phyloP scores from a whole-genome alignment of 1,140 invertebrate species.

The Marisa cornuarietis region DNA sequence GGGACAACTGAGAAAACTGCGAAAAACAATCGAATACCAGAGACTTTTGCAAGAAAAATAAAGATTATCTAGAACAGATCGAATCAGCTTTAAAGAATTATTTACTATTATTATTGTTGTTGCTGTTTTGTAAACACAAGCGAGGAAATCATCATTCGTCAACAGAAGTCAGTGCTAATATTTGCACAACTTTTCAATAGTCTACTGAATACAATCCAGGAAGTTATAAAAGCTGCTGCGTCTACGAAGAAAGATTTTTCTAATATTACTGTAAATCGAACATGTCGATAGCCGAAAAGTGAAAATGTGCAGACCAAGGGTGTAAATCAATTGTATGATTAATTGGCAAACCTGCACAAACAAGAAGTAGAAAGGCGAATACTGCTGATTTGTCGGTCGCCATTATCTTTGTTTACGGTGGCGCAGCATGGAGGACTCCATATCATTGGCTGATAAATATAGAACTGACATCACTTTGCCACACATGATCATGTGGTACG shows the following conservation, averaged over 20 bases:
- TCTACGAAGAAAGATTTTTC: not conserved
- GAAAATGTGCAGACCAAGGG: not conserved
- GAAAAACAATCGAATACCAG: no score
- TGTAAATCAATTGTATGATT: not conserved
- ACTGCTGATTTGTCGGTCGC: not conserved
- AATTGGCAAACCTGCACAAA: slow-evolving; percentile 4
- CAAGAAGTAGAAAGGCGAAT: not conserved
- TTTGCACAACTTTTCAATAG: not conserved
- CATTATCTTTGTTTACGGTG: slow-evolving; percentile 19
- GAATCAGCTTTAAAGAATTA: no score
- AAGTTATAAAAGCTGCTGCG: not conserved
- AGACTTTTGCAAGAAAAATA: no score
- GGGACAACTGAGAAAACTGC: no score
- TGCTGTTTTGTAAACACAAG: not conserved
- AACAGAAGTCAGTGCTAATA: not conserved
- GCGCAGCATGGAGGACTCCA: not conserved
- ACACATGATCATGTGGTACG: not conserved
- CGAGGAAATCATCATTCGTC: not conserved
- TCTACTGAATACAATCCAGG: not conserved
- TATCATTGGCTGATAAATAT: slow-evolving; percentile 17
- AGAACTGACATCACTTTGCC: not conserved
- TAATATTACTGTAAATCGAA: not conserved
- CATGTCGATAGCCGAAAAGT: not conserved
- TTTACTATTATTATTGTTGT: no score
- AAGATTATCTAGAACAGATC: no score